Evolutionary conservation across 1,140 invertebrate genomes (phyloP).

Genomic region (Lithobius niger): DNA sequence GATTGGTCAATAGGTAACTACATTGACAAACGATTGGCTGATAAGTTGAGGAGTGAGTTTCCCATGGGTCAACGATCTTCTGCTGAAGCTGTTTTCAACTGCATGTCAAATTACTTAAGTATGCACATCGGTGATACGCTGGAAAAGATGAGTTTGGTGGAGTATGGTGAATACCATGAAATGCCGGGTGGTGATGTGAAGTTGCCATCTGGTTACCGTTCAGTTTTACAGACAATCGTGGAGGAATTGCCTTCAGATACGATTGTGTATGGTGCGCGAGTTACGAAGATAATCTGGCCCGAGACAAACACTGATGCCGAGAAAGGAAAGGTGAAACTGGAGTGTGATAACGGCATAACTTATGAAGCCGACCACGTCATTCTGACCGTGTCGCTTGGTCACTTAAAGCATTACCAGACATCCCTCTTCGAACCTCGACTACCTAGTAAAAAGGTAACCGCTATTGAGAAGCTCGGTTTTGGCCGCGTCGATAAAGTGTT

Average conservation of each 20-base stretch:
- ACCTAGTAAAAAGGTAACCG: slow-evolving; percentile 53
- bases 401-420: slow-evolving; percentile 56
- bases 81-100: background rate
- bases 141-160: slow-evolving; percentile 46
- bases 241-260: slow-evolving; percentile 2
- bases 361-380: slow-evolving; percentile 64
- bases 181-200: slow-evolving; percentile 49
- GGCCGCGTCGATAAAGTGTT: slow-evolving; percentile 61
- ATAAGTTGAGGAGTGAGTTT: background rate
- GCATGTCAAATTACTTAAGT: slow-evolving; percentile 38
- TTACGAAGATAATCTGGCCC: slow-evolving; percentile 13
- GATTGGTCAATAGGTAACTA: no score
- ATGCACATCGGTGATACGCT: slow-evolving; percentile 44
- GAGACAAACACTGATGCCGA: no score
- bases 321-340: no score
- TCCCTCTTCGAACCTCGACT: slow-evolving; percentile 60
- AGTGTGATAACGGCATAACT: slow-evolving; percentile 50
- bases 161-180: slow-evolving; percentile 47
- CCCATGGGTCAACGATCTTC: background rate
- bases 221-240: slow-evolving; percentile 2
- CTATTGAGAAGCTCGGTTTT: slow-evolving; percentile 60
- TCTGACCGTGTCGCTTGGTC: slow-evolving; percentile 65
- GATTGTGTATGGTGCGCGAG: slow-evolving; percentile 8
- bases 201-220: slow-evolving; percentile 32
- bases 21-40: background rate